Percentiles rank a stretch among this genome's conserved stretches.
Conservation (phyloP, 1,140 invertebrate genomes). For the Sinella curviseta region DNA sequence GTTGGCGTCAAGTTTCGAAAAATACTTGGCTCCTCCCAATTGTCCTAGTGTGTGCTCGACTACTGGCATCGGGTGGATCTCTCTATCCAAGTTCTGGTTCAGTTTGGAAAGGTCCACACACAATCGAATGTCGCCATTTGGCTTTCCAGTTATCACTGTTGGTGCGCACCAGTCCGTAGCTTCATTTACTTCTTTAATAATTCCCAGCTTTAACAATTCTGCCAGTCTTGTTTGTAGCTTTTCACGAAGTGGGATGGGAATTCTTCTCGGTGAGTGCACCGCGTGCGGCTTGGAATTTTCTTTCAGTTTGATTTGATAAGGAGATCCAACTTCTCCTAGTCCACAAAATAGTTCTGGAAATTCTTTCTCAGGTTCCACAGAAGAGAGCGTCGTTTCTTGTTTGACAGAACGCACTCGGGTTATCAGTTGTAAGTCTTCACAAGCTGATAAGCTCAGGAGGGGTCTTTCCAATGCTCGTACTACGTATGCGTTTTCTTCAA, state of each 20-base stretch:
- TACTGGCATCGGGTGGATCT: constrained; percentile 29
- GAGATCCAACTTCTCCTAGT: constrained; percentile 13
- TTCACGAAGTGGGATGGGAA: constrained; percentile 52
- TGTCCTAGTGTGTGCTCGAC: constrained; percentile 35
- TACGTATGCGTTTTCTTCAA: not conserved
- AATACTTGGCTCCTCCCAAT: constrained; percentile 39
- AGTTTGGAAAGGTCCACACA: constrained; percentile 55
- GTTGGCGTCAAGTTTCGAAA: constrained; percentile 53
- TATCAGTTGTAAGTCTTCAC: not conserved
- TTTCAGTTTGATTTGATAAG: constrained; percentile 23
- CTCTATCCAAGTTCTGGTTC: constrained; percentile 51
- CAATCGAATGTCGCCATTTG: constrained; percentile 55
- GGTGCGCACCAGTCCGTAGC: constrained; percentile 57
- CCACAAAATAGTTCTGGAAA: constrained; percentile 35
- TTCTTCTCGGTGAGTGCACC: constrained; percentile 43
- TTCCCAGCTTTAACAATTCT: constrained; percentile 45
- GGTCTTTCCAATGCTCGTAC: not conserved
- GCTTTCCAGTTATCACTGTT: constrained; percentile 57
- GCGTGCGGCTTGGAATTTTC: not conserved
- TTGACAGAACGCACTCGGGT: not conserved
- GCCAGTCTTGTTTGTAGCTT: constrained; percentile 52
- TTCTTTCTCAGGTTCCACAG: not conserved
- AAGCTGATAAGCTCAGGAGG: not conserved
- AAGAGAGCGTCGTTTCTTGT: not conserved
- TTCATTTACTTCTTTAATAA: constrained; percentile 51